Evolutionary conservation across 2,113 vertebrate species (phyloP).

Genomic region (Tachysurus vachellii): DNA sequence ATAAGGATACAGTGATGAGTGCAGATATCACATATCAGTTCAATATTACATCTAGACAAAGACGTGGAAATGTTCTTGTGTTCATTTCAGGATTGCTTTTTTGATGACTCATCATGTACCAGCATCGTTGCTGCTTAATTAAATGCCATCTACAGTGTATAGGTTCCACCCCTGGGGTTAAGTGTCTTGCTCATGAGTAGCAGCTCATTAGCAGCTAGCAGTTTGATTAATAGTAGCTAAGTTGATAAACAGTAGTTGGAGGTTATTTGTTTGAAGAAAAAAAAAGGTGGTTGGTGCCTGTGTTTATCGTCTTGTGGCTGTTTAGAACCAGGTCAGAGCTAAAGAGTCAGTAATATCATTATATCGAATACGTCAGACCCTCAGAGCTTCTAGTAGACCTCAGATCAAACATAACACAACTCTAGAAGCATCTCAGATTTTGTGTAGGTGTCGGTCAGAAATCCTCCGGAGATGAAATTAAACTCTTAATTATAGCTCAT

Average conservation of each 20-base stretch:
- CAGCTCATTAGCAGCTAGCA: background rate
- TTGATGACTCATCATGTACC: background rate
- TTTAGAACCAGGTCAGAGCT: background rate
- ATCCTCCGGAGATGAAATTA: background rate
- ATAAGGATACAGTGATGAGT: background rate
- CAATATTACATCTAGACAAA: background rate
- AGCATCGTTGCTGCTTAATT: background rate
- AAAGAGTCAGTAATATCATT: background rate
- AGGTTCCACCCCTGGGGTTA: background rate
- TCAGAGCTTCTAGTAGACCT: background rate
- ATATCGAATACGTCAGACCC: background rate
- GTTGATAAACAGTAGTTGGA: background rate
- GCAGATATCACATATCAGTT: background rate
- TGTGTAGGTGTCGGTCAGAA: background rate
- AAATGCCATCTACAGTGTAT: background rate
- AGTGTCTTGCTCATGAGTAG: background rate
- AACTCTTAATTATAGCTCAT: background rate
- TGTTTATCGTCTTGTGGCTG: background rate
- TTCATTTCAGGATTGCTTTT: background rate
- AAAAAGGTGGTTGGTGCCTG: no score
- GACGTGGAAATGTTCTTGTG: background rate
- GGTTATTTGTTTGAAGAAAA: no score
- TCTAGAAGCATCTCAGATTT: background rate
- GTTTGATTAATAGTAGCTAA: background rate
- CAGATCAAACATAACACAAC: background rate